Conservation (phyloP, 2,888 invertebrate species). For the Cephus pulcher region DNA sequence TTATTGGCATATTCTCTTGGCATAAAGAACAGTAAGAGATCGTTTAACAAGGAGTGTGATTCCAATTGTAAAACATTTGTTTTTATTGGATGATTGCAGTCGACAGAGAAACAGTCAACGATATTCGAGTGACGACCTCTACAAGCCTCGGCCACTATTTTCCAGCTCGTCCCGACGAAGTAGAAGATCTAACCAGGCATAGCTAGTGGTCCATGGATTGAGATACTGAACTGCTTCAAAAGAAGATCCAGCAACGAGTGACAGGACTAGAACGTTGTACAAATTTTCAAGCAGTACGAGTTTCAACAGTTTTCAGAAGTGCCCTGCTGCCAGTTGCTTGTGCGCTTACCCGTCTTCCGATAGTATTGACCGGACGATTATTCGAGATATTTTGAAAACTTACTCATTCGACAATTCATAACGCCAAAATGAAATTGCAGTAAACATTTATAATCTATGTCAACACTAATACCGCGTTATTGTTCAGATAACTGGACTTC, state of each 20-base stretch:
- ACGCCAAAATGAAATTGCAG: background rate
- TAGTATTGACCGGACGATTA: background rate
- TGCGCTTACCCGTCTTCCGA: background rate
- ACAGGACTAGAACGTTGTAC: slow-evolving; percentile 23
- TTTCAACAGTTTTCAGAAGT: background rate
- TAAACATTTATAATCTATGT: background rate
- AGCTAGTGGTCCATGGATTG: slow-evolving; percentile 47
- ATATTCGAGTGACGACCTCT: slow-evolving; percentile 78
- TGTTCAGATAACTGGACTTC: background rate
- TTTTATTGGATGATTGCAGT: slow-evolving; percentile 45
- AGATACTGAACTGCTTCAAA: slow-evolving; percentile 33
- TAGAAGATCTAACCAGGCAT: slow-evolving; percentile 65
- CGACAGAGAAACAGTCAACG: slow-evolving; percentile 68
- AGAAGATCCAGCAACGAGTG: background rate
- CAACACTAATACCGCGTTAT: background rate
- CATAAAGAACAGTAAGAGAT: slow-evolving; percentile 5
- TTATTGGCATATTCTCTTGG: background rate
- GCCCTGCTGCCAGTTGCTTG: background rate
- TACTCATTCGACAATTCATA: background rate
- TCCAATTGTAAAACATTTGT: slow-evolving; percentile 28
- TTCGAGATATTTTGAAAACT: background rate
- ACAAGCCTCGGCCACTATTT: slow-evolving; percentile 76
- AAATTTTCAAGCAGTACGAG: slow-evolving; percentile 12
- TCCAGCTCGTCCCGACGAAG: slow-evolving; percentile 68
- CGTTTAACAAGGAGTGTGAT: slow-evolving; percentile 5